phyloP scores from a whole-genome alignment of 2,888 invertebrate species.

The Athalia circularis region DNA sequence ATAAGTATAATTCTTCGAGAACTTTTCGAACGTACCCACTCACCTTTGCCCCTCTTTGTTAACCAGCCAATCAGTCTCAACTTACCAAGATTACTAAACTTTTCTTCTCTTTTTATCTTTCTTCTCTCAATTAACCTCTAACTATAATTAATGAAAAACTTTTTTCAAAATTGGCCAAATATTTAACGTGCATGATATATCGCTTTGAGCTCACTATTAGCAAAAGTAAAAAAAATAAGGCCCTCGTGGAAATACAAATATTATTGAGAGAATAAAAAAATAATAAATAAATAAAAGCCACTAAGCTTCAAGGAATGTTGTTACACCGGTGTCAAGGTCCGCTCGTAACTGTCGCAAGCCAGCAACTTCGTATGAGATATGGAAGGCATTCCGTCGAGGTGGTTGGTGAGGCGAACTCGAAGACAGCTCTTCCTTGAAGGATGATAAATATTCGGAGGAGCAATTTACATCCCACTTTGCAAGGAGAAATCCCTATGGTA shows the following conservation, averaged over 20 bases:
- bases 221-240: not conserved
- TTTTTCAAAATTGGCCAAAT: not conserved
- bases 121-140: not conserved
- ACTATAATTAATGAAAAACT: constrained; percentile 13
- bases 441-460: constrained; percentile 68
- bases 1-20: not conserved
- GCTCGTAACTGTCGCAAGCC: constrained; percentile 41
- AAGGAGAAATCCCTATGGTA: constrained; percentile 55
- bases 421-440: constrained; percentile 53
- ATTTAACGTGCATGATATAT: not conserved
- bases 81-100: constrained; percentile 7
- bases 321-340: constrained; percentile 17
- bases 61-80: not conserved
- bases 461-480: constrained; percentile 68
- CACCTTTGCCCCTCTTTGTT: not conserved
- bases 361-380: constrained; percentile 24
- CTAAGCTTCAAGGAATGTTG: constrained; percentile 27
- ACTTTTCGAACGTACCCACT: no score
- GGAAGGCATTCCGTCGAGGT: constrained; percentile 31
- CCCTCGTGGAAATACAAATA: not conserved
- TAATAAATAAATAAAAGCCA: constrained; percentile 2
- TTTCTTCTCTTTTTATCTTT: not conserved
- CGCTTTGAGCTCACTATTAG: not conserved
- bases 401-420: constrained; percentile 1
- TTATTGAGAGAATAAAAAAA: not conserved